These are phyloP conservation scores for Oreochromis niloticus DNA, from an alignment of 2,113 vertebrate genomes.

Conservation along the genomic window DNA sequence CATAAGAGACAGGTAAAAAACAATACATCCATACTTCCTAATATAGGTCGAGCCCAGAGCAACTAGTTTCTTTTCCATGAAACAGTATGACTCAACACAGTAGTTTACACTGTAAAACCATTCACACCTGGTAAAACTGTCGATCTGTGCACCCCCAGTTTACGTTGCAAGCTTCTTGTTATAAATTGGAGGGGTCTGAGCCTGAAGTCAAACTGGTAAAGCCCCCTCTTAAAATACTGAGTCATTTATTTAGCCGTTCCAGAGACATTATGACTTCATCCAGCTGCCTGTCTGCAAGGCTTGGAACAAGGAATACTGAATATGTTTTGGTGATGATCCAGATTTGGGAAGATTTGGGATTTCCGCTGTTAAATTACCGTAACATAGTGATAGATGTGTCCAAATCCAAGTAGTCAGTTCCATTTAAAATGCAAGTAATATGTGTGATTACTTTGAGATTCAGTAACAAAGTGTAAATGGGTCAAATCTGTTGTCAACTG, in stretches of 20 bases:
- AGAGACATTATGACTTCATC: background rate
- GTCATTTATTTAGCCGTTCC: background rate
- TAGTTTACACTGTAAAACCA: background rate
- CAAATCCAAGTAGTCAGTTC: background rate
- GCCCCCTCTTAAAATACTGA: background rate
- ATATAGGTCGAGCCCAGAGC: background rate
- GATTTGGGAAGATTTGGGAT: background rate
- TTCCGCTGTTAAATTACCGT: background rate
- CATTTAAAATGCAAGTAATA: background rate
- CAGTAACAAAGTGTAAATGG: background rate
- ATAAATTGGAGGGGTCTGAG: background rate
- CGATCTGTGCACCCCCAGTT: background rate
- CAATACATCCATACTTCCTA: background rate
- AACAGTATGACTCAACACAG: background rate
- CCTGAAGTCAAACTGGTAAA: background rate
- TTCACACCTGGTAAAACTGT: background rate
- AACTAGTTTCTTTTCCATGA: background rate
- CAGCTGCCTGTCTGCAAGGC: background rate
- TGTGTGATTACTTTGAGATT: background rate
- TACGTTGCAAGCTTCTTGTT: background rate
- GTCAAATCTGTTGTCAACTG: background rate
- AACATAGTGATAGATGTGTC: background rate
- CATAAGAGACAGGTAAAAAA: background rate
- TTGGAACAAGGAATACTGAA: background rate
- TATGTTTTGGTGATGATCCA: background rate